phyloP scores from a whole-genome alignment of 2,797 vertebrate species.

The Clamator glandarius region DNA sequence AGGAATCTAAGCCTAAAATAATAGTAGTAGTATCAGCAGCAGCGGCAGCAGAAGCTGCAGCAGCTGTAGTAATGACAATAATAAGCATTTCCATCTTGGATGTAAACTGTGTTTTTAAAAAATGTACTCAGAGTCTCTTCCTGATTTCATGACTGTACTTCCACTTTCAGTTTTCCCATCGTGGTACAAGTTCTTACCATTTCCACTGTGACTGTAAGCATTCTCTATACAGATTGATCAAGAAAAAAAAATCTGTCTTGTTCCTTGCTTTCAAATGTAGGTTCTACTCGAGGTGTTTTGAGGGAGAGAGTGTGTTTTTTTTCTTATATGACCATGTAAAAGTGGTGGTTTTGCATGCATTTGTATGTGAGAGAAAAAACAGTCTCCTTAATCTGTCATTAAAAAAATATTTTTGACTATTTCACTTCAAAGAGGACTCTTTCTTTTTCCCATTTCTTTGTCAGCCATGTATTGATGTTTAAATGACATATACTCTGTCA shows the following conservation, averaged over 20 bases:
- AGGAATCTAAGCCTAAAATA: neutral
- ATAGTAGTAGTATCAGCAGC: neutral
- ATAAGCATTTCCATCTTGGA: neutral
- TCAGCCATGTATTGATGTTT: neutral
- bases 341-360: neutral
- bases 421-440: neutral
- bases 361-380: neutral
- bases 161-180: neutral
- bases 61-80: neutral
- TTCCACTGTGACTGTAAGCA: neutral
- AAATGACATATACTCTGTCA: neutral
- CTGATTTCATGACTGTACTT: neutral
- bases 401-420: neutral
- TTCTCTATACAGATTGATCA: neutral
- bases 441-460: neutral
- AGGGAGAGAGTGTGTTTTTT: too few species aligned
- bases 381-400: neutral
- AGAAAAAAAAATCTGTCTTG: fast-evolving
- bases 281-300: neutral
- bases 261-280: neutral
- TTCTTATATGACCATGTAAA: neutral
- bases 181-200: neutral
- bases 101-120: neutral
- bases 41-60: too few species aligned
- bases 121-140: neutral